Conservation (phyloP, 2,113 vertebrate species). For the Microcebus ravelobensis region DNA sequence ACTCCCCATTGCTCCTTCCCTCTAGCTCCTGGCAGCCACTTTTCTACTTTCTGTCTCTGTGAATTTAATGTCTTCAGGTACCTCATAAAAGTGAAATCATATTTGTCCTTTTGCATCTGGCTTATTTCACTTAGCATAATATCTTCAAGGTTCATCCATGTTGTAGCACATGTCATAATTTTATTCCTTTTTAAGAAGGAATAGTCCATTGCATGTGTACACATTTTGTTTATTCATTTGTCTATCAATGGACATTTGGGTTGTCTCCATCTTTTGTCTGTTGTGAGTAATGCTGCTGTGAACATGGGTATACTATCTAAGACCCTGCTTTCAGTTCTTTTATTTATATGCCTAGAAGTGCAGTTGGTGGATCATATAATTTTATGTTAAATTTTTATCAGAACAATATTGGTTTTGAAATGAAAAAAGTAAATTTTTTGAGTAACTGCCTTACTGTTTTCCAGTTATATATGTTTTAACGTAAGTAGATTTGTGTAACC, state of each 20-base stretch:
- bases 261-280: neutral
- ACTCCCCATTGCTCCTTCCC: neutral
- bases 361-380: constrained; percentile 3
- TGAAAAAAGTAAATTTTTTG: neutral
- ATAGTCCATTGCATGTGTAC: neutral
- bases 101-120: neutral
- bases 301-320: neutral
- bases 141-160: neutral
- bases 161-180: neutral
- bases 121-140: constrained; percentile 15
- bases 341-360: neutral
- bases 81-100: neutral
- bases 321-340: neutral
- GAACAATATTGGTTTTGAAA: too few species aligned
- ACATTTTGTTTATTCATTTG: neutral
- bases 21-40: neutral
- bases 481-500: neutral
- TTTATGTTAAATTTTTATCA: constrained; percentile 15
- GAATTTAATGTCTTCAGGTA: neutral
- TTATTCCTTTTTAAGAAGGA: neutral
- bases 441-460: neutral
- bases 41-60: neutral
- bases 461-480: constrained; percentile 4
- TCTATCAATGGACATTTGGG: neutral
- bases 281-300: neutral